Base-by-base conservation (phyloP, 1,140 invertebrate genomes). In the Riptortus pedestris region DNA sequence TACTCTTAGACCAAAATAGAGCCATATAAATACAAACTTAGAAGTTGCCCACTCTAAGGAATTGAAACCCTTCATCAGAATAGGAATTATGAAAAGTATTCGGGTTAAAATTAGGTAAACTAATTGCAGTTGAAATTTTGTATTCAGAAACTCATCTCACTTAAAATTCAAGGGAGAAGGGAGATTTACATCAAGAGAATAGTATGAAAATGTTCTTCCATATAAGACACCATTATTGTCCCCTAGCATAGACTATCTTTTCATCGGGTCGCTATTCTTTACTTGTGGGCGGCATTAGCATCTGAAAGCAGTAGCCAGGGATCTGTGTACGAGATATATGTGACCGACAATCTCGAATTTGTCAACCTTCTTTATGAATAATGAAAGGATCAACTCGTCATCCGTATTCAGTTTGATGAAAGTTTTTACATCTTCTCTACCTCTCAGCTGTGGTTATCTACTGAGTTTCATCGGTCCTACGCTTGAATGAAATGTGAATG, bases 161-260 rank as follows among this genome's bases (percentile, higher is more conserved):
- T 59, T 59, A 59, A 24, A 59, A 59, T 59, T 59, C 57, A 59
- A 31, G 31, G 16, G 57, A 24, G 31, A 16, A 18, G 11, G 2
- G 47, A 27, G 29, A 64, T 67, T 67, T 61, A 63, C 66, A 67
- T 67, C 43, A 64, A 27, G 64, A 62, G 28, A 67, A 67, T 67
- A 60, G 66, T 29, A 26, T 58, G 59, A 61, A 60, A 60, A 67
- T 64, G 51, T 45, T 67, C 61, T 67, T 67, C 60, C 45, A 64
- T 63, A 62, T 26, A 64, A 43, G 63, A 64, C 64, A 62, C 45
- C 66, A 62, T 64, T 64, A 64, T 64, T 67, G 66, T 67, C 26
- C 31, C 43, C 57, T 62, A 7, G 18, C 63, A 63, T 29, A 20
- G 60, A 38, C 43, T 63, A 63, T 63, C 62, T 63, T 63, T 63